Evolutionary conservation across 2,888 invertebrate genomes (phyloP).

Genomic region (Diaperis boleti): DNA sequence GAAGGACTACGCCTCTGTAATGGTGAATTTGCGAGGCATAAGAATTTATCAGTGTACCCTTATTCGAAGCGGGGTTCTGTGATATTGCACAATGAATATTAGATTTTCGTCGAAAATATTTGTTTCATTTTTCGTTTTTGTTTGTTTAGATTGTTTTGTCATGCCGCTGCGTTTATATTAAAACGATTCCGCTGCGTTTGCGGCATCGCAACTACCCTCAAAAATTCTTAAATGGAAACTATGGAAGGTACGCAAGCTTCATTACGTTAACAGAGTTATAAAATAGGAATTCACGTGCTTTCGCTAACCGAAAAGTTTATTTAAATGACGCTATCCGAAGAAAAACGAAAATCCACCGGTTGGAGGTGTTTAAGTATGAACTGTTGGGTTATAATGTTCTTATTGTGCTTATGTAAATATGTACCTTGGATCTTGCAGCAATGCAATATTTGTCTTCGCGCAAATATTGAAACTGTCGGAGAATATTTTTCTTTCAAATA

Average conservation of each 20-base stretch:
- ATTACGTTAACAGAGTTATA: slow-evolving; percentile 12
- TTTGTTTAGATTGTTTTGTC: slow-evolving; percentile 12
- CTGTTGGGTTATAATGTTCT: not conserved
- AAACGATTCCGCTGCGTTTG: slow-evolving; percentile 14
- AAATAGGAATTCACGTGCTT: not conserved
- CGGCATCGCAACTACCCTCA: slow-evolving; percentile 5
- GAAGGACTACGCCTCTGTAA: too few relatives aligned
- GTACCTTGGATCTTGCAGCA: slow-evolving; percentile 21
- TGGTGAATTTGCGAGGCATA: not conserved
- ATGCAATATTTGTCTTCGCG: slow-evolving; percentile 28
- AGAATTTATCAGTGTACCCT: slow-evolving; percentile 3
- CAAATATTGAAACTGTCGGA: slow-evolving; percentile 35
- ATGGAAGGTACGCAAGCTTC: slow-evolving; percentile 12
- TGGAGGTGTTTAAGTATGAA: not conserved
- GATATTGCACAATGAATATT: slow-evolving; percentile 15
- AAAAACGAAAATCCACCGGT: not conserved
- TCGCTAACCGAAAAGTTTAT: not conserved
- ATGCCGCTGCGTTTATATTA: slow-evolving; percentile 4
- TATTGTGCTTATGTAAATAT: slow-evolving; percentile 27
- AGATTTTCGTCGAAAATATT: slow-evolving; percentile 11
- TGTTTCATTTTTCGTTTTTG: slow-evolving; percentile 13
- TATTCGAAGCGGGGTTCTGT: not conserved
- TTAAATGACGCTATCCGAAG: not conserved
- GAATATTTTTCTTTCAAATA: slow-evolving; percentile 26
- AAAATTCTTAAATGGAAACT: slow-evolving; percentile 17